Base-by-base conservation (phyloP, 2,113 vertebrate species). In the Psettodes erumei region DNA sequence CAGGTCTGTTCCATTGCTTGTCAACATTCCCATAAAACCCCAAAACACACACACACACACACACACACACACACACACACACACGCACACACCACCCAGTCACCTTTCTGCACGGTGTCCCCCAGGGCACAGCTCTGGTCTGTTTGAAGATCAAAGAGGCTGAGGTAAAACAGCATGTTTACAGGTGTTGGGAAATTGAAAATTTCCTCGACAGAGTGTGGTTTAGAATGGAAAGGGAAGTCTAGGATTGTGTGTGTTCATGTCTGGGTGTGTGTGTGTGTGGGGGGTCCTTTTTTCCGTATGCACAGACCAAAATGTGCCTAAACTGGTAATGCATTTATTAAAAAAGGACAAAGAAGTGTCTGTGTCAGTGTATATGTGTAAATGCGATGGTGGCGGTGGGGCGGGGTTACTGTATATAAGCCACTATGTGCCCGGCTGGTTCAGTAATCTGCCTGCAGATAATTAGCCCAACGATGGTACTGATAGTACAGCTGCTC, bases 181-280 rank as follows among this genome's bases (percentile, higher is more conserved):
- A 90, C 89, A 92, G 86, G 91, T 92, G 90, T 77, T 45, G 68
- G 88, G 88, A 92, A 93, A 92, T 93, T 91, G 87, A 91, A 91
- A 82, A 88, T 88, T 84, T 91, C 87, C 88, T 82, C 1, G 62
- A 65, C 71, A 54, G 58, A 81, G 77, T 82, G 78, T 85, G 77
- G 67, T 77, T 80, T 76, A 40, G 61, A 82, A 84, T 71, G 68
- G 56, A 38, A 37, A 60, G 81, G 85, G 77, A 83, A 81, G 75
- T 88, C 42, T 48, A 38, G 1, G 19, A 42, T 42, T 5, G 16
- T 50, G 6, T 16, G 61, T 77, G 65, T 45, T 48, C 40, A 65
- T 74, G 37, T 15, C 35, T 21, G 37, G 19, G 51, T 71, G 8
- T 51, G 33, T 37, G 25, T 70, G 6, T 11, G 16, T 21, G 37